phyloP scores from a whole-genome alignment of 2,113 vertebrate genomes.

The cattle (Bos taurus) region DNA sequence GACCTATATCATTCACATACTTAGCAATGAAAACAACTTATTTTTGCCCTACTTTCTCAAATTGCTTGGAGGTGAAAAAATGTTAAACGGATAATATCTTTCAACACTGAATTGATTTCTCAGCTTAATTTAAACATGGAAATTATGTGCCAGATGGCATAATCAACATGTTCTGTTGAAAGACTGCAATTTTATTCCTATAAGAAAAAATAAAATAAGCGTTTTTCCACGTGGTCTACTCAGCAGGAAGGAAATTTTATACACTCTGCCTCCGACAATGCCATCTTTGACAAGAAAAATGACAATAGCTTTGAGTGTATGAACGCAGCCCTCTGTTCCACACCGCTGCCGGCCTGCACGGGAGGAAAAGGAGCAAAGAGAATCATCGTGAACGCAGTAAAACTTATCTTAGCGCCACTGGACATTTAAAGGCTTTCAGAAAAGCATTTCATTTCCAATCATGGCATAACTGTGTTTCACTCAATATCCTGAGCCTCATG shows the following conservation, averaged over 20 bases:
- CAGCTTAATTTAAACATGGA: conserved; percentile 72
- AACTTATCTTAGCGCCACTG: neutral
- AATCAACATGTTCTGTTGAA: conserved; percentile 69
- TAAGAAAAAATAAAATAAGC: conserved; percentile 70
- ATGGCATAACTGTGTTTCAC: neutral
- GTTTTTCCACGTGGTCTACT: conserved; percentile 63
- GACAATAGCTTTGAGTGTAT: conserved; percentile 53
- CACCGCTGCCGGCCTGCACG: neutral
- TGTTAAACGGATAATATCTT: conserved; percentile 64
- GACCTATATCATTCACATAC: conserved; percentile 51
- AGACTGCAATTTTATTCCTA: conserved; percentile 65
- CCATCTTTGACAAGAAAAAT: conserved; percentile 62
- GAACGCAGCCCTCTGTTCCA: neutral
- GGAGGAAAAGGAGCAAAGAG: neutral
- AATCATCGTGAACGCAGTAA: neutral
- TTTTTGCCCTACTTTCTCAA: conserved; percentile 56
- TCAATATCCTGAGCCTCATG: conserved; percentile 36
- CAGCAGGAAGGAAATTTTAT: conserved; percentile 65
- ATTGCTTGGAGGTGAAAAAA: conserved; percentile 64
- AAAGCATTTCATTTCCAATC: conserved; percentile 35
- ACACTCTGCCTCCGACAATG: conserved; percentile 36
- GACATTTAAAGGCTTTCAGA: conserved; percentile 9
- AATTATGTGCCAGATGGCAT: conserved; percentile 59
- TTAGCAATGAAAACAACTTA: conserved; percentile 70
- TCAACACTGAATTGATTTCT: conserved; percentile 68